A percentile compares a stretch with the other conserved stretches of the same genome.
phyloP scores from a whole-genome alignment of 2,113 vertebrate genomes.

The Odocoileus hemionus region DNA sequence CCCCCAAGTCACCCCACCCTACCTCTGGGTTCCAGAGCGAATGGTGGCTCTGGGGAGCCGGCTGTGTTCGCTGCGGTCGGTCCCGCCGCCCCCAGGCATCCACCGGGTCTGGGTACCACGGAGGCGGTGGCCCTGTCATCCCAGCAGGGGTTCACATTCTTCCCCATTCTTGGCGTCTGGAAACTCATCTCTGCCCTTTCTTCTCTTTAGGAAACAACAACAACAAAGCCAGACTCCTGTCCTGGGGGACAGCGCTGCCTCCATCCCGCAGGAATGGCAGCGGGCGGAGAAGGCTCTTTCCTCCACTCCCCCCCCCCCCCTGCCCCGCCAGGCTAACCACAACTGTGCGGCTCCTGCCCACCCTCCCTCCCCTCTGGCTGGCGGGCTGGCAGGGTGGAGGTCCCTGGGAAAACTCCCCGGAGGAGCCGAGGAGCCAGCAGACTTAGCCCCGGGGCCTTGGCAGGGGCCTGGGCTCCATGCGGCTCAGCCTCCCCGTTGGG shows the following conservation, averaged over 20 bases:
- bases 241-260: not conserved
- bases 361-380: not conserved
- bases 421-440: not conserved
- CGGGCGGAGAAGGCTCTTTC: conserved; percentile 48
- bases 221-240: conserved; percentile 38
- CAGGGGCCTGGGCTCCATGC: not conserved
- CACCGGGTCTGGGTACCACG: not conserved
- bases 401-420: not conserved
- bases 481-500: not conserved
- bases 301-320: not conserved
- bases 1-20: not conserved
- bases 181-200: conserved; percentile 53
- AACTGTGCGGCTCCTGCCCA: conserved; percentile 38
- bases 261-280: conserved; percentile 4
- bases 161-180: conserved; percentile 29
- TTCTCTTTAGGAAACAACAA: conserved; percentile 67
- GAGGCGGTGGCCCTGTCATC: conserved; percentile 34
- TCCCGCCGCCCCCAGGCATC: not conserved
- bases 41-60: not conserved
- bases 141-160: conserved; percentile 58
- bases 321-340: conserved; percentile 54
- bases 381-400: not conserved
- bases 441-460: conserved; percentile 42
- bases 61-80: not conserved
- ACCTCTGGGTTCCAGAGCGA: not conserved